Evolutionary conservation across 2,113 vertebrate genomes (phyloP), one percentile per base, ranked within the genome.

Genomic region (Tonatia bakeri): DNA sequence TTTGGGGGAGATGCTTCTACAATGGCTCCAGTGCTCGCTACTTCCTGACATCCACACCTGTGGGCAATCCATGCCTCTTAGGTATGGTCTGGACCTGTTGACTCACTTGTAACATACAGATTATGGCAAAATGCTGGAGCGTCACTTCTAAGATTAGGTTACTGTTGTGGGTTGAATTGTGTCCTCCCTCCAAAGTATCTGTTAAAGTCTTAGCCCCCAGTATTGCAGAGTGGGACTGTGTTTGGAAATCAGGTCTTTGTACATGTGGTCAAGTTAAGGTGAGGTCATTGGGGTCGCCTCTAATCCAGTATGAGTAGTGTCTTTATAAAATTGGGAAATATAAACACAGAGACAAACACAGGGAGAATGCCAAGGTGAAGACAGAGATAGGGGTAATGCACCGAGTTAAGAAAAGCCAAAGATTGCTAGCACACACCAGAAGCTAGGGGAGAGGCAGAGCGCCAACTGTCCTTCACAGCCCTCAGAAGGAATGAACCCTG

Each of bases 21-120:
- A 13, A 7, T 22, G 83, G 40, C n/a, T 38, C 28, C 16, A 16
- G 13, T 0, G 28, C 70, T 33, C 1, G 0, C 19, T 40, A 4
- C 26, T 45, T 80, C 33, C 64, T 69, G n/a, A 40, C 38, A 5
- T 10, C 28, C 28, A 12, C 12, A 31, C 56, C 65, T 28, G 0
- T 6, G 17, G 33, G 45, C 12, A 9, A 72, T 36, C 36, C 31
- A 1, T 5, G 36, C 19, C 36, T 19, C 1, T 64, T 19, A 24
- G 47, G 20, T 52, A 14, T 20, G 65, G 72, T n/a, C 16, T 12
- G 69, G n/a, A 73, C 9, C 14, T 31, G 36, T 12, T 38, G 45
- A 33, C 36, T 72, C 50, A 70, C 26, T 67, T 83, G 64, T 59
- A 67, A 17, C 28, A 54, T 54, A 67, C 1, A 69, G 64, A 31